Evolutionary conservation across 1,140 invertebrate genomes (phyloP).

Genomic region (Apis laboriosa): DNA sequence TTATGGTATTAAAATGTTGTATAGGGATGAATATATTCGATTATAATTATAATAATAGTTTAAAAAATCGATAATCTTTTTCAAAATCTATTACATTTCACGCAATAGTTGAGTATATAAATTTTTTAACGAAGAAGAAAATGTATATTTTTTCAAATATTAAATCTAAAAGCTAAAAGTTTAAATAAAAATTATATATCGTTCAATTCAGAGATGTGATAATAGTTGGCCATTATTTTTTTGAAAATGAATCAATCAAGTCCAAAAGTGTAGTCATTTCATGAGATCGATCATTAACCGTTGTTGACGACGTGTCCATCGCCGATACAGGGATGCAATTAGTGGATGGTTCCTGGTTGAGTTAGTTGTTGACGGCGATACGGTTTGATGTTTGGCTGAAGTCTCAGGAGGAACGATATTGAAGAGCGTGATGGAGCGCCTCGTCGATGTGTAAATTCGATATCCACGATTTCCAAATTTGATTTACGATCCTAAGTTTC

Average conservation of each 20-base stretch:
- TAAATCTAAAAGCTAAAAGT: too few species aligned
- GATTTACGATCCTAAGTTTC: neutral
- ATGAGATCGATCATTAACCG: slow-evolving; percentile 14
- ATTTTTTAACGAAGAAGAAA: too few species aligned
- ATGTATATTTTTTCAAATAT: too few species aligned
- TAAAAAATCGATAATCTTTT: too few species aligned
- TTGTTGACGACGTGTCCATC: slow-evolving; percentile 50
- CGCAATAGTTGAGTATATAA: too few species aligned
- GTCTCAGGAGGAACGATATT: neutral
- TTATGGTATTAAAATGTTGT: too few species aligned
- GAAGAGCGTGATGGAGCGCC: neutral
- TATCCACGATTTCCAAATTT: neutral
- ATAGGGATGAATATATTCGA: too few species aligned
- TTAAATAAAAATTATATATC: too few species aligned
- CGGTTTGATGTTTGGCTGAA: neutral
- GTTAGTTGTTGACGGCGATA: neutral
- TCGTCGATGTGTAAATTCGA: neutral
- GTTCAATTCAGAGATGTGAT: too few species aligned
- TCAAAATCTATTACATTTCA: too few species aligned
- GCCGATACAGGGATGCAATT: slow-evolving; percentile 27
- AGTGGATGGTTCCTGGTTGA: slow-evolving; percentile 5
- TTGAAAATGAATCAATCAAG: neutral
- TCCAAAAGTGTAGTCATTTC: slow-evolving; percentile 32
- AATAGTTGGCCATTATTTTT: slow-evolving; percentile 38
- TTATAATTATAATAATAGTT: too few species aligned